phyloP scores from a whole-genome alignment of 2,888 invertebrate species.

The Lasius platythorax region DNA sequence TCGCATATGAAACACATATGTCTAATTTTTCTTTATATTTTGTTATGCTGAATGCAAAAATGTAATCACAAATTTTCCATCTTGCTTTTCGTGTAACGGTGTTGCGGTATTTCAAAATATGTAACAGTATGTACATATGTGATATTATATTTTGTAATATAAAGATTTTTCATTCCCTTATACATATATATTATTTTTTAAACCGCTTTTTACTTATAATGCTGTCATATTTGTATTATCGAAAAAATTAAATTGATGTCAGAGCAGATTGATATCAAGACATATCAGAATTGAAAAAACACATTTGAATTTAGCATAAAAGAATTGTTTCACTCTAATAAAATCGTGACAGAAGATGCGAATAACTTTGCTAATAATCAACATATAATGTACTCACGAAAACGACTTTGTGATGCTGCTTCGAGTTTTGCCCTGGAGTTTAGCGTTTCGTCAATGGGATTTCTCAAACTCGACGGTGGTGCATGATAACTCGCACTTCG shows the following conservation, averaged over 20 bases:
- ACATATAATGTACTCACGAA: slow-evolving; percentile 14
- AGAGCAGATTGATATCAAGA: neutral
- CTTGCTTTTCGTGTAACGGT: neutral
- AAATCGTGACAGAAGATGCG: neutral
- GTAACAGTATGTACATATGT: neutral
- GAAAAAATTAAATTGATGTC: neutral
- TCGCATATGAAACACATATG: neutral
- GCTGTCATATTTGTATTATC: neutral
- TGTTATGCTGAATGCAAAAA: neutral
- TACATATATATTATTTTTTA: neutral
- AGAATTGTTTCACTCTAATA: neutral
- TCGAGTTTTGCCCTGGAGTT: neutral
- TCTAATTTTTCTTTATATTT: neutral
- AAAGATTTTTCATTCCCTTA: neutral
- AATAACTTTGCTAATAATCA: neutral
- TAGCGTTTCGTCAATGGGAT: neutral
- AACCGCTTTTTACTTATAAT: neutral
- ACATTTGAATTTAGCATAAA: neutral
- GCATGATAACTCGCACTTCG: slow-evolving; percentile 32
- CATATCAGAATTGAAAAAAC: neutral
- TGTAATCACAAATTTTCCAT: neutral
- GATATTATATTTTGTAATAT: neutral
- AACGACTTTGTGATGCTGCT: neutral
- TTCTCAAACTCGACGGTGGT: slow-evolving; percentile 15
- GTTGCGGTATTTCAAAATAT: neutral